A percentile compares a stretch with the other conserved stretches of the same genome.
Conservation (phyloP, 1,140 invertebrate species). For the Procambarus clarkii region DNA sequence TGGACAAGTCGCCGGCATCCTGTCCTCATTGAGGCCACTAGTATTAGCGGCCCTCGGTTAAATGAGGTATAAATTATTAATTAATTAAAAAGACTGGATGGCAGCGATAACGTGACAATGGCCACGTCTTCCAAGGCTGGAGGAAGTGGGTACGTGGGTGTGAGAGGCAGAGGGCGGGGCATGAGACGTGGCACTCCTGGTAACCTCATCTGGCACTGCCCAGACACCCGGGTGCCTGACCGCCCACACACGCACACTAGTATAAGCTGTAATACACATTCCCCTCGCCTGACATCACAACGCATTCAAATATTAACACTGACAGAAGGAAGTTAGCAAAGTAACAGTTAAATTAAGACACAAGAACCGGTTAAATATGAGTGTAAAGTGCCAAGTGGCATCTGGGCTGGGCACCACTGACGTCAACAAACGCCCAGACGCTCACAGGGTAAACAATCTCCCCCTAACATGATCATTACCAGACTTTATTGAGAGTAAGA, state of each 20-base stretch:
- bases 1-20: too few species aligned
- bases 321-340: background rate
- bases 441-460: background rate
- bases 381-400: background rate
- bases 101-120: background rate
- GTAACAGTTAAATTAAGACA: background rate
- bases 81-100: too few species aligned
- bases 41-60: too few species aligned
- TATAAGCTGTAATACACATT: background rate
- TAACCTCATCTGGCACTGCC: conserved; percentile 3
- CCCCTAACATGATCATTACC: background rate
- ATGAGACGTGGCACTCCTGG: background rate
- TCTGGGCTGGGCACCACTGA: background rate
- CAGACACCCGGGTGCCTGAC: background rate
- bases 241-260: background rate
- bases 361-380: background rate
- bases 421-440: background rate
- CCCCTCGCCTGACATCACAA: background rate
- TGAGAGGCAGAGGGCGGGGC: background rate
- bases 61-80: too few species aligned
- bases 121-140: background rate
- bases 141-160: background rate
- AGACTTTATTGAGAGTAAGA: background rate
- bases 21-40: too few species aligned
- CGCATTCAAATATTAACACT: background rate